A percentile compares a stretch with the other conserved stretches of the same genome.
phyloP scores from a whole-genome alignment of 2,888 invertebrate genomes.

The Argyresthia goedartella region DNA sequence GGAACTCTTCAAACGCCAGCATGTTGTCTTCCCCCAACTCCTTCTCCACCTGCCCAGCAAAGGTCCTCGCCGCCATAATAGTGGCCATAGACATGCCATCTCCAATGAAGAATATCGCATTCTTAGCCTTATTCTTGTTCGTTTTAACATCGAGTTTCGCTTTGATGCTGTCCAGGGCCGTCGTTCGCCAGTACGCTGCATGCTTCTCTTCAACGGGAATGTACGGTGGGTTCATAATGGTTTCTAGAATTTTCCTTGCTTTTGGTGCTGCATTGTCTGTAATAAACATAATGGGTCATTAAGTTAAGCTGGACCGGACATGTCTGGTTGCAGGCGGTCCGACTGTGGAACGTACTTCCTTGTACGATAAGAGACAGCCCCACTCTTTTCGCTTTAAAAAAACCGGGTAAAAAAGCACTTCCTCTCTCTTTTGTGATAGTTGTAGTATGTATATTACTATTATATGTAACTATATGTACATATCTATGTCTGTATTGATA shows the following conservation, averaged over 20 bases:
- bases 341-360: no score
- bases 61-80: constrained; percentile 78
- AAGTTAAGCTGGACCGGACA: no score
- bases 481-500: no score
- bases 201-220: constrained; percentile 50
- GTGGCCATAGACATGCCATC: constrained; percentile 87
- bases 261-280: constrained; percentile 23
- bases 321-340: no score
- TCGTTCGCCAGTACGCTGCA: constrained; percentile 48
- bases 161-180: constrained; percentile 31
- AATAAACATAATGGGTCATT: background rate
- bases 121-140: constrained; percentile 72
- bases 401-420: no score
- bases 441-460: no score
- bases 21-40: constrained; percentile 73
- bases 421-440: no score
- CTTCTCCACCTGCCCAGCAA: constrained; percentile 71
- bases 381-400: no score
- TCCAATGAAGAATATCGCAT: constrained; percentile 80
- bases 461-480: no score
- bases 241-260: constrained; percentile 45
- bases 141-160: constrained; percentile 17
- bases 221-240: constrained; percentile 42
- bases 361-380: no score
- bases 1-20: constrained; percentile 78